Conservation (phyloP, 2,888 invertebrate species). For the Campopleginae sp. region DNA sequence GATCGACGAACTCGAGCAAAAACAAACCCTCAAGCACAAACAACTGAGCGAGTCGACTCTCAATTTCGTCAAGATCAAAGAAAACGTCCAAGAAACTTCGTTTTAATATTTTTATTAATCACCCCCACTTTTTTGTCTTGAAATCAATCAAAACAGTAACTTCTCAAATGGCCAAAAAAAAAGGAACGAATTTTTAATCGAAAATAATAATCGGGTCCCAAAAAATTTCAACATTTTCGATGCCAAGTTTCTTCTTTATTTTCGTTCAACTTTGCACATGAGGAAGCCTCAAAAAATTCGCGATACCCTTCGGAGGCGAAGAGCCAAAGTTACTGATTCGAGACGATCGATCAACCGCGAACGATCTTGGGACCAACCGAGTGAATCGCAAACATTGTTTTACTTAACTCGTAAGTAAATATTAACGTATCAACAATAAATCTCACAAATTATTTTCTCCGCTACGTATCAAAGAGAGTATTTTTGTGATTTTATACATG, state of each 20-base stretch:
- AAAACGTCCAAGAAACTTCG: conserved; percentile 77
- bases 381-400: conserved; percentile 11
- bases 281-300: not conserved
- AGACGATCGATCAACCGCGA: not conserved
- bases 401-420: conserved; percentile 66
- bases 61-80: conserved; percentile 75
- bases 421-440: conserved; percentile 22
- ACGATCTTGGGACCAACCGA: conserved; percentile 15
- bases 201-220: not conserved
- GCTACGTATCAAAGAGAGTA: conserved; percentile 27
- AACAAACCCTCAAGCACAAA: conserved; percentile 76
- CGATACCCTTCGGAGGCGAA: conserved; percentile 1
- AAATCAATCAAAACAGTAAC: not conserved
- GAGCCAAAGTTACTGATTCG: not conserved
- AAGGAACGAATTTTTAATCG: not conserved
- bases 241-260: not conserved
- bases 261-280: not conserved
- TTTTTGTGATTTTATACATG: conserved; percentile 32
- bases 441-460: conserved; percentile 6
- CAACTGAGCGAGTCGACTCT: conserved; percentile 80
- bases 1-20: conserved; percentile 66
- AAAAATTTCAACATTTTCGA: not conserved
- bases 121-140: not conserved
- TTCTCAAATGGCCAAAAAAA: not conserved
- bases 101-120: conserved; percentile 66